Conservation (phyloP, 2,113 vertebrate species). For the Trichomycterus rosablanca region DNA sequence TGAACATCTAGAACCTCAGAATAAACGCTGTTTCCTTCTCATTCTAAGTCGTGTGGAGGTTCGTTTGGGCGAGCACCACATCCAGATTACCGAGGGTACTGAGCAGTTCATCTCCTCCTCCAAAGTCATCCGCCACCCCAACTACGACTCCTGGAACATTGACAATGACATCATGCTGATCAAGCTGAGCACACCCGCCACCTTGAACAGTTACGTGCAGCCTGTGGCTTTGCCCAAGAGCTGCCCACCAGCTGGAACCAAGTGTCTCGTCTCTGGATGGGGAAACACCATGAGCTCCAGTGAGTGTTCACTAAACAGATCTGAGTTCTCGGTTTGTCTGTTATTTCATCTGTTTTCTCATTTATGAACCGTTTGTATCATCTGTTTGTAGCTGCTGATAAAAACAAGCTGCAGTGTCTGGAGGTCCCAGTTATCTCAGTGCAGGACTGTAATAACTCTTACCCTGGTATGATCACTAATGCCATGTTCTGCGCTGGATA, state of each 20-base stretch:
- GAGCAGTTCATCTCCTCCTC: constrained; percentile 48
- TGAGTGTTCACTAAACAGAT: no score
- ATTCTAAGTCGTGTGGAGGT: constrained; percentile 43
- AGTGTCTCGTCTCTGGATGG: constrained; percentile 70
- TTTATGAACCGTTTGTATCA: no score
- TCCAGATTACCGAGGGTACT: constrained; percentile 28
- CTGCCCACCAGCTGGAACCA: constrained; percentile 55
- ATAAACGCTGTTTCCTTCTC: background rate
- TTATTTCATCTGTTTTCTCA: no score
- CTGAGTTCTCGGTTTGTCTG: no score
- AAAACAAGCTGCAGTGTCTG: no score
- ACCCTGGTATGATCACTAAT: no score
- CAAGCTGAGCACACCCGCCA: constrained; percentile 44
- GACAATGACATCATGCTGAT: constrained; percentile 73
- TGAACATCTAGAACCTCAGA: background rate
- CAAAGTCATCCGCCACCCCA: constrained; percentile 45
- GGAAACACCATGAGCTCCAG: constrained; percentile 63
- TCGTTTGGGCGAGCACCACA: constrained; percentile 59
- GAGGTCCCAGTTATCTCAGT: no score
- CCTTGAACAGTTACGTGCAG: constrained; percentile 46
- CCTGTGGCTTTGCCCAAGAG: constrained; percentile 52
- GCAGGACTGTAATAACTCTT: no score
- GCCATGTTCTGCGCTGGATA: no score
- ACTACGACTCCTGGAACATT: constrained; percentile 45
- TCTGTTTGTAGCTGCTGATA: no score